phyloP scores from a whole-genome alignment of 2,797 vertebrate species.

The Tapera naevia region DNA sequence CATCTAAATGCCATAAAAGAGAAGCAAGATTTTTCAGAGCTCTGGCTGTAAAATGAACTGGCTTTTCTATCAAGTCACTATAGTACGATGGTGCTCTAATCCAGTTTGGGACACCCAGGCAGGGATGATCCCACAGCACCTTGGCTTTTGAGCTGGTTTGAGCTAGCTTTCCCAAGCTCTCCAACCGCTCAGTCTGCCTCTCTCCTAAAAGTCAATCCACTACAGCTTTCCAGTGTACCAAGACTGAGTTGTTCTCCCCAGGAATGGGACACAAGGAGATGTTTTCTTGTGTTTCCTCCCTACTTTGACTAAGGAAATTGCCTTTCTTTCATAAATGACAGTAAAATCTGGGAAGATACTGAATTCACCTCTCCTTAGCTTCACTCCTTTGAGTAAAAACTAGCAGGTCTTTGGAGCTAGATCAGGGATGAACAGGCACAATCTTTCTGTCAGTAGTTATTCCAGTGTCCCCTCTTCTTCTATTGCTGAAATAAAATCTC shows the following conservation, averaged over 20 bases:
- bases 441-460: not conserved
- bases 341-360: not conserved
- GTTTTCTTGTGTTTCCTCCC: not conserved
- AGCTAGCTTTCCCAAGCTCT: no score
- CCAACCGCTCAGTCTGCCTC: no score
- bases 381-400: not conserved
- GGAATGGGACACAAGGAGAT: not conserved
- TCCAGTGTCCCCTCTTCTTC: not conserved
- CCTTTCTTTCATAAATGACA: not conserved
- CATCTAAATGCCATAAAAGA: not conserved
- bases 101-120: not conserved
- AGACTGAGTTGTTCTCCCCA: rapidly evolving
- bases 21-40: not conserved
- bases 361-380: not conserved
- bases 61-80: not conserved
- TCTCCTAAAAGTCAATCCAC: no score
- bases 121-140: not conserved
- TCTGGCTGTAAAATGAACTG: not conserved
- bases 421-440: not conserved
- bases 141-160: no score
- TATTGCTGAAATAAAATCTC: not conserved
- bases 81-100: no score
- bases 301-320: rapidly evolving
- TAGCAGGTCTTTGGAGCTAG: not conserved
- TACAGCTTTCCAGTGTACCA: not conserved